phyloP scores from a whole-genome alignment of 2,888 invertebrate species.

The Gari tellinella region DNA sequence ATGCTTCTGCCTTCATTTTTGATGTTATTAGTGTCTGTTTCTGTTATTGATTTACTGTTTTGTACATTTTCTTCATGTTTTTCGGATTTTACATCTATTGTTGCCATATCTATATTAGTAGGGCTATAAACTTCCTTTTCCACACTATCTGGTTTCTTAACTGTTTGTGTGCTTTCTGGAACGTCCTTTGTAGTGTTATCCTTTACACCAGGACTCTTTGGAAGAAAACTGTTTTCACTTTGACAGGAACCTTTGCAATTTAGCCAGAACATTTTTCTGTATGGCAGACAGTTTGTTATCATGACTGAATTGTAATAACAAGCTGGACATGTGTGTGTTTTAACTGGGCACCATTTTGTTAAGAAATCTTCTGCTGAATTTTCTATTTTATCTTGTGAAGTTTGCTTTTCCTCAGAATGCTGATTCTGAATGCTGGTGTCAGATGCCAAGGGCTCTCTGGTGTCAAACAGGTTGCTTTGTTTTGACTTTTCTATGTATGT shows the following conservation, averaged over 20 bases:
- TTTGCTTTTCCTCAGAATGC: background rate
- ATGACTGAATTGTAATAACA: conserved; percentile 33
- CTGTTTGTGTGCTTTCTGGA: too few species aligned
- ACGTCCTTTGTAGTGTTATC: too few species aligned
- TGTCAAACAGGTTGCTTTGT: conserved; percentile 8
- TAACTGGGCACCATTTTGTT: conserved; percentile 34
- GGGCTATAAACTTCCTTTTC: too few species aligned
- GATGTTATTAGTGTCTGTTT: too few species aligned
- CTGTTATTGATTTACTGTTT: background rate
- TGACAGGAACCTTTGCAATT: conserved; percentile 4
- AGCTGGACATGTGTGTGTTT: conserved; percentile 28
- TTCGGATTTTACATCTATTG: background rate
- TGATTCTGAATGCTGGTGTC: background rate
- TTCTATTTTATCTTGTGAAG: background rate
- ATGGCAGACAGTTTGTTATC: conserved; percentile 34
- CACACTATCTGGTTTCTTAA: too few species aligned
- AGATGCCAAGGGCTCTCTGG: conserved; percentile 13
- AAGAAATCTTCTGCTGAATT: conserved; percentile 17
- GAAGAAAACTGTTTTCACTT: too few species aligned
- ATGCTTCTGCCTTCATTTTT: too few species aligned
- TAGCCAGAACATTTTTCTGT: conserved; percentile 33
- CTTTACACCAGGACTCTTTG: too few species aligned
- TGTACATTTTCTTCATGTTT: background rate
- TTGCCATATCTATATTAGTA: background rate
- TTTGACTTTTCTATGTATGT: background rate